Conservation (phyloP, 1,140 invertebrate species). For the Rhyzopertha dominica region DNA sequence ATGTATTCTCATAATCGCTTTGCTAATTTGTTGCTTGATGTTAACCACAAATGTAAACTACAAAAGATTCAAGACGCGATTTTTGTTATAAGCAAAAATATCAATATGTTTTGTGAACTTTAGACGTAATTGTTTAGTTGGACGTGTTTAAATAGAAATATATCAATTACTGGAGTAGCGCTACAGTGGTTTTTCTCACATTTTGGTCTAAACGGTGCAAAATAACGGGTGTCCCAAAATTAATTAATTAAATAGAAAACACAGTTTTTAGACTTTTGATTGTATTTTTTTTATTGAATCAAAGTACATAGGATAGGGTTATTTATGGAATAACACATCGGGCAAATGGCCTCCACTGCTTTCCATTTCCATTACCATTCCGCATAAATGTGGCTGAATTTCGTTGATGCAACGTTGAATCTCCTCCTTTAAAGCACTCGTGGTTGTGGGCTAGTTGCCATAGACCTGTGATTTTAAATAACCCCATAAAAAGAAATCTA, state of each 20-base stretch:
- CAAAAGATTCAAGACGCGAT: too few species aligned
- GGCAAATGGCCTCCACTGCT: conserved; percentile 9
- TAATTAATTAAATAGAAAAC: conserved; percentile 12
- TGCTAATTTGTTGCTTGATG: too few species aligned
- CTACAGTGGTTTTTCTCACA: too few species aligned
- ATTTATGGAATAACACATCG: conserved; percentile 9
- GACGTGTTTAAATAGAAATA: too few species aligned
- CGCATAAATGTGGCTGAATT: conserved; percentile 29
- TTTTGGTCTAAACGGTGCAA: too few species aligned
- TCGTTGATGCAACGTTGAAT: conserved; percentile 27
- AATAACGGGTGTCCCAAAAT: conserved; percentile 14
- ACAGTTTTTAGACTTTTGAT: conserved; percentile 8
- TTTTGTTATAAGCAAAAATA: too few species aligned
- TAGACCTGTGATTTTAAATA: conserved; percentile 24
- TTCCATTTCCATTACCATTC: conserved; percentile 12
- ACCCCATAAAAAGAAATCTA: conserved; percentile 24
- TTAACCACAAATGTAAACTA: too few species aligned
- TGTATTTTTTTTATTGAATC: conserved; percentile 13
- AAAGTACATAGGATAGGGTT: conserved; percentile 9
- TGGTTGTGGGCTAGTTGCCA: conserved; percentile 27
- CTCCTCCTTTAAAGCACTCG: conserved; percentile 22
- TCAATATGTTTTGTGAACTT: too few species aligned
- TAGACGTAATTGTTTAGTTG: too few species aligned
- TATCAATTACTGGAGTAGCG: too few species aligned
- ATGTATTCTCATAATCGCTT: too few species aligned